phyloP scores from a whole-genome alignment of 1,140 invertebrate species.

The Acromyrmex heyeri region DNA sequence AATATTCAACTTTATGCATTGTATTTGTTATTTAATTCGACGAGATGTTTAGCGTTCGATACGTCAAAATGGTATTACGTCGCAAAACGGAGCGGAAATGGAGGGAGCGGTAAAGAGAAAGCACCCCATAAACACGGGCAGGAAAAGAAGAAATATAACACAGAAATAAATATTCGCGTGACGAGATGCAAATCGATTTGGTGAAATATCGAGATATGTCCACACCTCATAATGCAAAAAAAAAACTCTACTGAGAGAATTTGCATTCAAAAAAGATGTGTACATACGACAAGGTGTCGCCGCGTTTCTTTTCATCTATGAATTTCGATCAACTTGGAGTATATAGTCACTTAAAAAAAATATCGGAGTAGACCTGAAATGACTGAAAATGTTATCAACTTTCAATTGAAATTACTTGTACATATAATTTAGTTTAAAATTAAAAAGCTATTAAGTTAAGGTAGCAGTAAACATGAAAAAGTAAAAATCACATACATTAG shows the following conservation, averaged over 20 bases:
- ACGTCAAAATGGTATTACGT: constrained; percentile 49
- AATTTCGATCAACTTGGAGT: background rate
- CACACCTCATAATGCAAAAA: background rate
- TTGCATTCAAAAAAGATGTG: background rate
- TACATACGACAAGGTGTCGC: background rate
- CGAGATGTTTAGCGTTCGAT: constrained; percentile 26
- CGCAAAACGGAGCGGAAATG: constrained; percentile 26
- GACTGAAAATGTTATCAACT: background rate
- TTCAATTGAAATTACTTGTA: background rate
- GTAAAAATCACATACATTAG: background rate
- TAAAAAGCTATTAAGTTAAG: background rate
- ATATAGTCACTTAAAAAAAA: background rate
- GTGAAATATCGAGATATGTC: constrained; percentile 42
- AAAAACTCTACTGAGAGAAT: background rate
- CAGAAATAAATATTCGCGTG: constrained; percentile 52
- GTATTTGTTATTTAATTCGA: constrained; percentile 15
- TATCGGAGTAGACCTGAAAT: background rate
- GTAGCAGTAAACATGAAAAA: background rate
- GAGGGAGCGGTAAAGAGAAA: constrained; percentile 19
- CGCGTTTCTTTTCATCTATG: background rate
- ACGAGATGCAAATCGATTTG: constrained; percentile 32
- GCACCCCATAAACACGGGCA: constrained; percentile 10
- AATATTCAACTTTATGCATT: constrained; percentile 29
- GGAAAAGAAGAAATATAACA: background rate
- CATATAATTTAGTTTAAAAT: background rate